phyloP scores from a whole-genome alignment of 2,888 invertebrate species.

The Drosophila ezoana region DNA sequence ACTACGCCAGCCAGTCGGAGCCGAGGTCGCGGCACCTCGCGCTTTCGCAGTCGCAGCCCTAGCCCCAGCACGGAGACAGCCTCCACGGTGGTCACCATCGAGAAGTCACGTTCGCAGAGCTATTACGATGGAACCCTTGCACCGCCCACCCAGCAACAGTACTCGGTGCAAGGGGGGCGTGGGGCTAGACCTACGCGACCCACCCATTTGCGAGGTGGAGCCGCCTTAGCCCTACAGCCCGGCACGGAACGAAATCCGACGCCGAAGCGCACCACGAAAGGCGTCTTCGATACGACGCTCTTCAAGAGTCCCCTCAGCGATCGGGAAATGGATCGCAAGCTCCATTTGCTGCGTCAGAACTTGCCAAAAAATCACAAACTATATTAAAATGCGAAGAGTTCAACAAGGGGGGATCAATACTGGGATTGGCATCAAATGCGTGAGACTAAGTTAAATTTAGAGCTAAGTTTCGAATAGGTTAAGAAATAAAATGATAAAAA shows the following conservation, averaged over 20 bases:
- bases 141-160: conserved; percentile 54
- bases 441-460: conserved; percentile 25
- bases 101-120: conserved; percentile 84
- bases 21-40: conserved; percentile 46
- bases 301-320: conserved; percentile 80
- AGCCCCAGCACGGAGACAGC: conserved; percentile 25
- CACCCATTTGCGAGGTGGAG: conserved; percentile 4
- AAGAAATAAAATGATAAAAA: conserved; percentile 22
- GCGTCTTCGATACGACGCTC: conserved; percentile 82
- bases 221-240: conserved; percentile 43
- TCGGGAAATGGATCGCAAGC: conserved; percentile 60
- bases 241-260: conserved; percentile 41
- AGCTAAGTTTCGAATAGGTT: conserved; percentile 17
- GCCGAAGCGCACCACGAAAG: conserved; percentile 79
- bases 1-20: conserved; percentile 34
- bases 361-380: conserved; percentile 84
- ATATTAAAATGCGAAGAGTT: conserved; percentile 52
- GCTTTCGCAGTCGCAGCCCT: conserved; percentile 45
- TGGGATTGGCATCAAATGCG: background rate
- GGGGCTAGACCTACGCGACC: conserved; percentile 56
- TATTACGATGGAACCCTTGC: conserved; percentile 84
- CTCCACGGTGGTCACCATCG: conserved; percentile 77
- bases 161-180: conserved; percentile 18
- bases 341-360: conserved; percentile 58
- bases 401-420: background rate